These are phyloP conservation scores for Trichopria drosophilae DNA, from an alignment of 2,888 invertebrate species.

Conservation along the genomic window DNA sequence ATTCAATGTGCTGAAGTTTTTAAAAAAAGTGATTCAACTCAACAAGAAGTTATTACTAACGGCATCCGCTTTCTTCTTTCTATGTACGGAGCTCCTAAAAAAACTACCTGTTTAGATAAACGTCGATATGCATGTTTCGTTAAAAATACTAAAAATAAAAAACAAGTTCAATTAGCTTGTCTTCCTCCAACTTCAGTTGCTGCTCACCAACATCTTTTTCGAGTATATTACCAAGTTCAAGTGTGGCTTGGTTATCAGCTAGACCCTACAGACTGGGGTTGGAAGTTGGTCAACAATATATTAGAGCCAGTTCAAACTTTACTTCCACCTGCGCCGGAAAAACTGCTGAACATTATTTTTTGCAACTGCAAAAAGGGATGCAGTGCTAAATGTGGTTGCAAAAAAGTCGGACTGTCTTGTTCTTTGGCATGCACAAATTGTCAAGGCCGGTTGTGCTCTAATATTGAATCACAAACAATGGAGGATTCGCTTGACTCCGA, in stretches of 20 bases:
- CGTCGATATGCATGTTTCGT: constrained; percentile 39
- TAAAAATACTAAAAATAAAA: constrained; percentile 1
- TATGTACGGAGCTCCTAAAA: too few species aligned
- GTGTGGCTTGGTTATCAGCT: constrained; percentile 12
- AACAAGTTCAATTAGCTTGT: constrained; percentile 12
- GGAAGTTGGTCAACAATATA: constrained; percentile 17
- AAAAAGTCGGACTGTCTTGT: constrained; percentile 39
- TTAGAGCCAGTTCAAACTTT: constrained; percentile 15
- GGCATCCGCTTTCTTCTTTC: constrained; percentile 25
- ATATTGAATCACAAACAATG: constrained; percentile 17
- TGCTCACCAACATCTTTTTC: constrained; percentile 17
- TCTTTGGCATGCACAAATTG: too few species aligned
- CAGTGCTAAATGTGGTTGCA: constrained; percentile 34
- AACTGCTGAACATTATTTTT: constrained; percentile 10
- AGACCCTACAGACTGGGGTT: constrained; percentile 26
- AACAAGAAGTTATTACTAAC: too few species aligned
- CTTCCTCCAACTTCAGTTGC: constrained; percentile 27
- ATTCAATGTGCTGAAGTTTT: too few species aligned
- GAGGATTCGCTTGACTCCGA: constrained; percentile 5
- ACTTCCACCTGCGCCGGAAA: not conserved
- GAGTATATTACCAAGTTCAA: constrained; percentile 25
- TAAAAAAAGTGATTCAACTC: too few species aligned
- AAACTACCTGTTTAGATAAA: constrained; percentile 40
- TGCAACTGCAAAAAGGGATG: constrained; percentile 16
- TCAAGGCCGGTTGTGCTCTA: too few species aligned